Percentiles rank a stretch among this genome's conserved stretches.
Evolutionary conservation across 2,113 vertebrate genomes (phyloP).

Genomic region (Romanogobio albipinnatus): DNA sequence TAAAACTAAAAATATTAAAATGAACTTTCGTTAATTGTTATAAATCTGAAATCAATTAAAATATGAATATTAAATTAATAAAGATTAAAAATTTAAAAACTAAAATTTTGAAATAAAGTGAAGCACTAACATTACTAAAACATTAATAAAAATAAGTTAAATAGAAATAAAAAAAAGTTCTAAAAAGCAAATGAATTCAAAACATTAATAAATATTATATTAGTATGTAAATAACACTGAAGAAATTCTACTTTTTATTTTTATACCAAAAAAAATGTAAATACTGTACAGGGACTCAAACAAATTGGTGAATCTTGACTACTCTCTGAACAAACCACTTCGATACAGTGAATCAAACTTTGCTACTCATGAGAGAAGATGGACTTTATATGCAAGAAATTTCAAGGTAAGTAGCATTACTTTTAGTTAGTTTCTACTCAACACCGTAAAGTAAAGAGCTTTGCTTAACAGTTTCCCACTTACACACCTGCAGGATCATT

Average conservation of each 20-base stretch:
- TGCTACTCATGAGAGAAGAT: neutral
- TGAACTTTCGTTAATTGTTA: no score
- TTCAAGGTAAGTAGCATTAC: neutral
- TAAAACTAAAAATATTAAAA: neutral
- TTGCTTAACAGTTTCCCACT: neutral
- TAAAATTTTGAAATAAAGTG: neutral
- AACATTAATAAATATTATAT: neutral
- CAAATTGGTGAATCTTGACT: no score
- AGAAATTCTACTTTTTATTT: neutral
- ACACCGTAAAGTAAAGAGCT: neutral
- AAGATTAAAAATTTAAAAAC: neutral
- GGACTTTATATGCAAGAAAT: no score
- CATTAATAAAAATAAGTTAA: neutral
- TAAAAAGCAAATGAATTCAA: neutral
- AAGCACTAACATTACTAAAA: neutral
- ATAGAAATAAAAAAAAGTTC: neutral
- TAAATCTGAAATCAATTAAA: no score
- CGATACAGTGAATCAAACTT: neutral
- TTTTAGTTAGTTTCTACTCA: neutral
- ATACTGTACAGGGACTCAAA: neutral
- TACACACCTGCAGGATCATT: neutral
- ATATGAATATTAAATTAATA: no score
- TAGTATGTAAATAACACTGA: no score
- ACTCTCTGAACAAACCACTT: neutral
- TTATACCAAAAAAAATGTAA: neutral